A percentile compares a stretch with the other conserved stretches of the same genome.
Evolutionary conservation across 2,888 invertebrate genomes (phyloP).

Genomic region (Pelosia muscerda): DNA sequence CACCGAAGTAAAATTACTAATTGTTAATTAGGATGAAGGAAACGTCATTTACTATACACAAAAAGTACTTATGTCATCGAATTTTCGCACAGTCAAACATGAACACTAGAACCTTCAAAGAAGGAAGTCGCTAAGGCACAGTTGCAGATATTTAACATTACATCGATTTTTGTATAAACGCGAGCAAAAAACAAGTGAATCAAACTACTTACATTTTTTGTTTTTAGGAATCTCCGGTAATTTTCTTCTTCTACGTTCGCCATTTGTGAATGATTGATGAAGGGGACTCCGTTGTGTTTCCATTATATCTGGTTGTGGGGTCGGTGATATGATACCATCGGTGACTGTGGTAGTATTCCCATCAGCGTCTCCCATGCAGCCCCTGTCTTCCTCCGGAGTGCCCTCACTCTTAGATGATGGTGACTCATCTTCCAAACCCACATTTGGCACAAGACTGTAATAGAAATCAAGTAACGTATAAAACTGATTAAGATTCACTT

Average conservation of each 20-base stretch:
- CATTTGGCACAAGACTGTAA: slow-evolving; percentile 93
- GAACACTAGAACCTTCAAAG: slow-evolving; percentile 38
- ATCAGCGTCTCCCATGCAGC: slow-evolving; percentile 87
- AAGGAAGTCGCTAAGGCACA: slow-evolving; percentile 53
- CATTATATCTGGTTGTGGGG: slow-evolving; percentile 63
- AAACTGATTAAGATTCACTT: slow-evolving; percentile 6
- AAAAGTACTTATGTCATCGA: background rate
- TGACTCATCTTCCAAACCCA: slow-evolving; percentile 93
- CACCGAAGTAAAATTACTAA: no score
- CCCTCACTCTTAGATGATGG: slow-evolving; percentile 92
- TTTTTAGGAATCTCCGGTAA: slow-evolving; percentile 96
- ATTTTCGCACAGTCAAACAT: slow-evolving; percentile 13
- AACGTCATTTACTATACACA: background rate
- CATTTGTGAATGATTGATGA: slow-evolving; percentile 75
- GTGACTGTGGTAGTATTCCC: slow-evolving; percentile 46
- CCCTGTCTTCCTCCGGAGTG: slow-evolving; percentile 88
- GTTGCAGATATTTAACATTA: slow-evolving; percentile 41
- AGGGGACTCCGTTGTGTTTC: slow-evolving; percentile 74
- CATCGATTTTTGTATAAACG: slow-evolving; percentile 28
- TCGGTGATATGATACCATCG: slow-evolving; percentile 64
- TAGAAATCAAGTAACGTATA: slow-evolving; percentile 5
- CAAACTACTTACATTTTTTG: slow-evolving; percentile 90
- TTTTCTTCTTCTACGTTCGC: slow-evolving; percentile 92
- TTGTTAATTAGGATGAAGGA: no score
- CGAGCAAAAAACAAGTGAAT: slow-evolving; percentile 34